phyloP scores from a whole-genome alignment of 2,888 invertebrate species.

The Thereva nobilitata region DNA sequence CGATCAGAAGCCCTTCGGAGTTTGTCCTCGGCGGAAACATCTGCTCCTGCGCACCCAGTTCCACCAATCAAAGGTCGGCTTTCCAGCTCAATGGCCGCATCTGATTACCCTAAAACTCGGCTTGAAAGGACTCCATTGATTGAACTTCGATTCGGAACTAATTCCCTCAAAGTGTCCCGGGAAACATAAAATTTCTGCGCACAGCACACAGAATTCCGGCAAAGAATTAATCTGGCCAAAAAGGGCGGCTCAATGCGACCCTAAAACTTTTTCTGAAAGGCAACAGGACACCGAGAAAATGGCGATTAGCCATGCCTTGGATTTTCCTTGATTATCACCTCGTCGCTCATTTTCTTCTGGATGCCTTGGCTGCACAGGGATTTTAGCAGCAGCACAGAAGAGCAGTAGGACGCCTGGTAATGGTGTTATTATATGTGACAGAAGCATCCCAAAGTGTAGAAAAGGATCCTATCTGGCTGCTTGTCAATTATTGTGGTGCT shows the following conservation, averaged over 20 bases:
- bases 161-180: constrained; percentile 30
- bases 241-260: constrained; percentile 15
- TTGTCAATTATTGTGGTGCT: too few relatives aligned
- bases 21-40: not conserved
- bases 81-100: constrained; percentile 15
- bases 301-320: constrained; percentile 44
- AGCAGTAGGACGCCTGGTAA: too few relatives aligned
- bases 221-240: constrained; percentile 20
- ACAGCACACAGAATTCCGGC: constrained; percentile 19
- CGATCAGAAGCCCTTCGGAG: too few relatives aligned
- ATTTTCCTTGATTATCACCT: constrained; percentile 43
- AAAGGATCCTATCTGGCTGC: too few relatives aligned
- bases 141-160: constrained; percentile 40
- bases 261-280: constrained; percentile 25
- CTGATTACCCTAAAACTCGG: constrained; percentile 26
- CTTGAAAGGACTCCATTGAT: constrained; percentile 34
- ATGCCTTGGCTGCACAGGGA: too few relatives aligned
- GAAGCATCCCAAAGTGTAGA: too few relatives aligned
- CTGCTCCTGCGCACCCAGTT: constrained; percentile 7
- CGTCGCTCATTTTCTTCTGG: constrained; percentile 20
- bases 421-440: too few relatives aligned
- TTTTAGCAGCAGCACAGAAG: too few relatives aligned
- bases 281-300: constrained; percentile 47
- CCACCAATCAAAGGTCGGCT: constrained; percentile 9
- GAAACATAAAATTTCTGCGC: constrained; percentile 17